phyloP scores from a whole-genome alignment of 1,140 invertebrate genomes.

The Thaumetopoea pityocampa region DNA sequence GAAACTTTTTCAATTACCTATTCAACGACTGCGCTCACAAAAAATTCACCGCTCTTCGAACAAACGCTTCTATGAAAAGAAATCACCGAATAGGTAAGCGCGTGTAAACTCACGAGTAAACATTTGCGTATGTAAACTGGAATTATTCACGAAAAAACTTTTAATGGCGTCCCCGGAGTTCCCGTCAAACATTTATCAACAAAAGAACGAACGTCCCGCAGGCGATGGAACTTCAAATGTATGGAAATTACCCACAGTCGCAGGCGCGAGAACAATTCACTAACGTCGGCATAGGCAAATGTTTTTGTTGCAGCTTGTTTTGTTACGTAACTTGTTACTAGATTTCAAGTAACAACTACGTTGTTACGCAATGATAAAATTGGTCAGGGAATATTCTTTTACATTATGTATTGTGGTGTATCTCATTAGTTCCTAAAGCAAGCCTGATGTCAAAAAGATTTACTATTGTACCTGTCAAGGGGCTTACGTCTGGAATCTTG shows the following conservation, averaged over 20 bases:
- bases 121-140: slow-evolving; percentile 75
- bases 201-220: slow-evolving; percentile 75
- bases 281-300: slow-evolving; percentile 72
- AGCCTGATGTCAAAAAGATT: too few species aligned
- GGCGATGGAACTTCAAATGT: slow-evolving; percentile 76
- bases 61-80: slow-evolving; percentile 66
- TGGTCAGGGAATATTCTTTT: too few species aligned
- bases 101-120: slow-evolving; percentile 71
- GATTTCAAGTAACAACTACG: slow-evolving; percentile 46
- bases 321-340: slow-evolving; percentile 41
- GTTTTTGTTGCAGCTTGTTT: slow-evolving; percentile 73
- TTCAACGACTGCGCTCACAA: slow-evolving; percentile 53
- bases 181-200: slow-evolving; percentile 76
- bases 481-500: too few species aligned
- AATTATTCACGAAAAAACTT: slow-evolving; percentile 76
- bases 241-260: slow-evolving; percentile 75
- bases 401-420: too few species aligned
- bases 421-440: too few species aligned
- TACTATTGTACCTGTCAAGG: too few species aligned
- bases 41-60: slow-evolving; percentile 54
- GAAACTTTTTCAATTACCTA: slow-evolving; percentile 66
- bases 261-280: slow-evolving; percentile 73
- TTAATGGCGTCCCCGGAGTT: slow-evolving; percentile 75
- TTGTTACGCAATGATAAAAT: not conserved
- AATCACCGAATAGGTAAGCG: slow-evolving; percentile 72